A percentile compares a stretch with the other conserved stretches of the same genome.
Evolutionary conservation across 2,797 vertebrate species (phyloP).

Genomic region (Catostomus latipinnis): DNA sequence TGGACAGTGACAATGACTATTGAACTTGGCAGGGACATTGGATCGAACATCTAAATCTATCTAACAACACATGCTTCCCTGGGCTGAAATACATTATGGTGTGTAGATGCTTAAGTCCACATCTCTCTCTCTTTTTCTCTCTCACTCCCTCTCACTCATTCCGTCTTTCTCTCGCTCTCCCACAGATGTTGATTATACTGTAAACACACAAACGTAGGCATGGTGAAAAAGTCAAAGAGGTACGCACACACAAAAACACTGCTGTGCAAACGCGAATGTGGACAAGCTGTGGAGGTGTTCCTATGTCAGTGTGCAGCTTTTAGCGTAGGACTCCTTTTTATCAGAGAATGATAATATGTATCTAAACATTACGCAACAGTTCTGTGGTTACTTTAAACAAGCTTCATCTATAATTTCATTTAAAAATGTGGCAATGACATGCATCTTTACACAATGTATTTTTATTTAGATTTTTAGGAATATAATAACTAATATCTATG

Average conservation of each 20-base stretch:
- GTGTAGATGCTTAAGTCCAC: neutral
- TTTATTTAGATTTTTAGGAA: too few species aligned
- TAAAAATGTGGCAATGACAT: too few species aligned
- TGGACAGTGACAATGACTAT: constrained; percentile 31
- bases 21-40: constrained; percentile 37
- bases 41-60: neutral
- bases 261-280: neutral
- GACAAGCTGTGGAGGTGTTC: neutral
- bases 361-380: neutral
- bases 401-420: too few species aligned
- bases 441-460: too few species aligned
- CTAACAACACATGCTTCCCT: constrained; percentile 33
- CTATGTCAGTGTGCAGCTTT: constrained; percentile 6
- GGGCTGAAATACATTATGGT: neutral
- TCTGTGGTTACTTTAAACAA: neutral
- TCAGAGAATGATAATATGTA: neutral
- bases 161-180: constrained; percentile 4
- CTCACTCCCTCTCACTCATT: neutral
- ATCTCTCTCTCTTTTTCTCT: constrained; percentile 17
- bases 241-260: neutral
- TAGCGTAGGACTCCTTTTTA: neutral
- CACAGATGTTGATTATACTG: constrained; percentile 27
- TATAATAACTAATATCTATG: too few species aligned
- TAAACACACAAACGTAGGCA: constrained; percentile 47
- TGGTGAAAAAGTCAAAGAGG: constrained; percentile 37